Base-by-base conservation (phyloP, 2,113 vertebrate genomes). In the Sebastes fasciatus region DNA sequence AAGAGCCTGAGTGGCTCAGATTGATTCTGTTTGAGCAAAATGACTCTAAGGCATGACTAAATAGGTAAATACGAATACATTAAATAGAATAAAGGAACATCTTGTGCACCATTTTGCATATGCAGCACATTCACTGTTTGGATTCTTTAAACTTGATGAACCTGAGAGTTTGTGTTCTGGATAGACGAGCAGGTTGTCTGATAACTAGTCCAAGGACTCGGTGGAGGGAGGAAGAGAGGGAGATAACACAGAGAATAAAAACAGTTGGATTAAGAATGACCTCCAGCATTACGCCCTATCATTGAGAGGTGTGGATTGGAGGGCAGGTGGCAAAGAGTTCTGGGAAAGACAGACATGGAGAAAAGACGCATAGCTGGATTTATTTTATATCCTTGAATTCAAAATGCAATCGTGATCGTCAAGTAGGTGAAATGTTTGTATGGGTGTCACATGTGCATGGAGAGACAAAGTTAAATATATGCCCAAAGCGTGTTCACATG, bases 191-290 rank as follows among this genome's bases (percentile, higher is more conserved):
- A 89, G 90, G 82, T 93, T 78, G 91, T 91, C 91, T 94, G 90
- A 88, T 89, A 82, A 46, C 49, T 46, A 64, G 61, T 76, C 77
- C 94, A 95, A 95, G 92, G 94, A 85, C 91, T 83, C 49, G 1
- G 65, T 11, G 26, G 26, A 51, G 74, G 58, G 76, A 75, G 80
- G 85, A 82, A 83, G n/a, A 60, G 48, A 23, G 14, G 40, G 8
- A 21, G 88, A 93, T 89, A 92, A 82, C 21, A 14, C 10, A 52
- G 70, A 78, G 82, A 80, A 80, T 5, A 65, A 57, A 79, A 66
- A 77, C 46, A n/a, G 54, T 69, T 80, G 78, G 70, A 87, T 91
- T 85, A 66, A 69, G 49, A 52, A 13, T 64, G 89, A 84, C 91
- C 83, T 80, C 49, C 23, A 68, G 65, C 65, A 26, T 82, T 14